Evolutionary conservation across 1,140 invertebrate species (phyloP).

Genomic region (Brachionus rubens): DNA sequence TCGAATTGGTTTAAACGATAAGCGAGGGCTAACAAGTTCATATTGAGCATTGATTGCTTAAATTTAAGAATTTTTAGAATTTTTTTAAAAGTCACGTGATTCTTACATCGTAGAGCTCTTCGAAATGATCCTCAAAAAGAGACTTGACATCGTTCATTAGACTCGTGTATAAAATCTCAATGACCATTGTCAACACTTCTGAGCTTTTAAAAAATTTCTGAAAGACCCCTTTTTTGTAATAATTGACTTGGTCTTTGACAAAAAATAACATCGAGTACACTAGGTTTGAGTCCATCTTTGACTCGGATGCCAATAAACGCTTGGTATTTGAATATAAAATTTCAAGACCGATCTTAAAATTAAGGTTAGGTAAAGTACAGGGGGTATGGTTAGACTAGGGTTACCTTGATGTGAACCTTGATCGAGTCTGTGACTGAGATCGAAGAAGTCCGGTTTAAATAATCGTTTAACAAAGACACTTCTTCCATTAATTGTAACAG

Average conservation of each 20-base stretch:
- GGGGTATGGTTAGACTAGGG: neutral
- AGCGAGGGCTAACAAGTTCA: constrained; percentile 25
- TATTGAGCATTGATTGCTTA: neutral
- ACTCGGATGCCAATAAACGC: neutral
- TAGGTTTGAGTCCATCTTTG: neutral
- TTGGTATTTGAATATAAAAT: neutral
- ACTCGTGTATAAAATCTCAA: constrained; percentile 2
- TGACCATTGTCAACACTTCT: neutral
- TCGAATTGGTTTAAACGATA: constrained; percentile 39
- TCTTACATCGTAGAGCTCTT: constrained; percentile 30
- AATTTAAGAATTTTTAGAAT: neutral
- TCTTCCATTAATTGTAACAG: constrained; percentile 7
- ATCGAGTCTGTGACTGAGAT: constrained; percentile 36
- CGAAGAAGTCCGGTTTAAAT: constrained; percentile 17
- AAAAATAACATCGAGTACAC: constrained; percentile 32
- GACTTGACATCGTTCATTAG: constrained; percentile 13
- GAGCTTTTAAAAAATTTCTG: neutral
- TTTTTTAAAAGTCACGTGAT: neutral
- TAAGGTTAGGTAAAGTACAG: neutral
- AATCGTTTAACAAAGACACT: neutral
- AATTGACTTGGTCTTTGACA: constrained; percentile 12
- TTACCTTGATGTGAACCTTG: constrained; percentile 19
- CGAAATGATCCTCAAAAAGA: constrained; percentile 18
- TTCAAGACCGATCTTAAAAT: constrained; percentile 30
- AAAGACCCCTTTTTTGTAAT: neutral